These are phyloP conservation scores for Sesia bembeciformis DNA, from an alignment of 2,888 invertebrate species.

Conservation along the genomic window DNA sequence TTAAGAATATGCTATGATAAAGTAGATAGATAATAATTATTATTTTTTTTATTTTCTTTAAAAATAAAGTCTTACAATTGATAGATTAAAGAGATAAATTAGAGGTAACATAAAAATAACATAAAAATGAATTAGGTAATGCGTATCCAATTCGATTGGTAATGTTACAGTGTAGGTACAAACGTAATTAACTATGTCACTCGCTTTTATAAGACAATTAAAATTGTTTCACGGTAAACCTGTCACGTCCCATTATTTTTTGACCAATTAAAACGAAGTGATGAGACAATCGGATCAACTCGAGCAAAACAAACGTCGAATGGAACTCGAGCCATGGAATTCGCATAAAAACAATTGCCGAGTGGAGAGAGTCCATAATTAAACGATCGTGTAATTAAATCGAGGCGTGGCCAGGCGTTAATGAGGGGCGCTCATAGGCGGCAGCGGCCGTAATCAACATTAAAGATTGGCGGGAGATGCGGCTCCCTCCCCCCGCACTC, in stretches of 20 bases:
- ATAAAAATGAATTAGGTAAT: too few species aligned
- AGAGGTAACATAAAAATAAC: too few species aligned
- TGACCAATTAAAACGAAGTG: conserved; percentile 33
- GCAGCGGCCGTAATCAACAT: conserved; percentile 70
- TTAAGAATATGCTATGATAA: too few species aligned
- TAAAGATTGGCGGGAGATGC: conserved; percentile 75
- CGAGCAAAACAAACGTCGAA: conserved; percentile 20
- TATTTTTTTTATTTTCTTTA: too few species aligned
- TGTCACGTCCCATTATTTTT: conserved; percentile 8
- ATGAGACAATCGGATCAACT: conserved; percentile 26
- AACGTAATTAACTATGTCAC: neutral
- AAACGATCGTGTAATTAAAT: conserved; percentile 63
- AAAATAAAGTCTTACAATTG: too few species aligned
- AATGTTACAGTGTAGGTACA: neutral
- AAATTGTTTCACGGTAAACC: neutral
- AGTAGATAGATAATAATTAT: too few species aligned
- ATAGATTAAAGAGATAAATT: too few species aligned
- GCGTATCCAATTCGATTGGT: too few species aligned
- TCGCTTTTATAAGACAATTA: neutral
- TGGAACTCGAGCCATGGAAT: conserved; percentile 26
- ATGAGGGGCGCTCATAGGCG: conserved; percentile 69
- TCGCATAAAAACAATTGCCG: conserved; percentile 36
- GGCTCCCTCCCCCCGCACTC: conserved; percentile 65
- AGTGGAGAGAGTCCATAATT: conserved; percentile 42
- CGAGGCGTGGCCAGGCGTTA: conserved; percentile 68